Base-by-base conservation (phyloP, 2,113 vertebrate species). In the Channa argus region DNA sequence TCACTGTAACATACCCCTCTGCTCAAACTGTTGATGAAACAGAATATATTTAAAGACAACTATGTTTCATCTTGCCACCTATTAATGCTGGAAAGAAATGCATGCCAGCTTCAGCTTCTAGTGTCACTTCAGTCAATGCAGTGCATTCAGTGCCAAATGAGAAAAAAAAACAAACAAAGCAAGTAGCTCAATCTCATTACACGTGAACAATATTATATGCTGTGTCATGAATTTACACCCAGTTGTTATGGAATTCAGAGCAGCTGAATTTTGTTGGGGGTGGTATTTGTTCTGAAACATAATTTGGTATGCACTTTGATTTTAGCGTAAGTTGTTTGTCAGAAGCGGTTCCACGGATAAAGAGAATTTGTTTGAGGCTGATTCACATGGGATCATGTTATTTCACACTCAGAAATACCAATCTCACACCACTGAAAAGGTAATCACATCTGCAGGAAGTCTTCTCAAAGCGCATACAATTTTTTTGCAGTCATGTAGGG, bases 371-470 rank as follows among this genome's bases (percentile, higher is more conserved):
- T 83, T 87, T 15, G 12, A 83, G 66, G 84, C 83, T 63, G 80
- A 88, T 87, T 86, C 81, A 81, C 81, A 84, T 55, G 83, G 78
- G 70, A 85, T 85, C 68, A 66, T 76, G 52, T 62, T 79, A 79
- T 88, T 90, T 83, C 77, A 89, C 80, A 81, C 68, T 69, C 63
- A 79, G 70, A 83, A 83, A 86, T 65, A 77, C 64, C 80, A 84
- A 82, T 89, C 80, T 90, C 55, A 77, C 79, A 77, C 77, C 51
- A 53, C 71, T 89, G 86, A 86, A 88, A 91, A 79, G 79, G 75
- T 85, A 89, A 86, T 86, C 82, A 77, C 83, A 87, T 92, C 83
- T 78, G 80, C 86, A 83, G 78, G 80, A 87, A 84, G 83, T 87
- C 74, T 79, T 50, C 66, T 77, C 67, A 44, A 62, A 80, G 75